These are phyloP conservation scores for Myzus persicae DNA, from an alignment of 1,140 invertebrate species.

Conservation along the genomic window DNA sequence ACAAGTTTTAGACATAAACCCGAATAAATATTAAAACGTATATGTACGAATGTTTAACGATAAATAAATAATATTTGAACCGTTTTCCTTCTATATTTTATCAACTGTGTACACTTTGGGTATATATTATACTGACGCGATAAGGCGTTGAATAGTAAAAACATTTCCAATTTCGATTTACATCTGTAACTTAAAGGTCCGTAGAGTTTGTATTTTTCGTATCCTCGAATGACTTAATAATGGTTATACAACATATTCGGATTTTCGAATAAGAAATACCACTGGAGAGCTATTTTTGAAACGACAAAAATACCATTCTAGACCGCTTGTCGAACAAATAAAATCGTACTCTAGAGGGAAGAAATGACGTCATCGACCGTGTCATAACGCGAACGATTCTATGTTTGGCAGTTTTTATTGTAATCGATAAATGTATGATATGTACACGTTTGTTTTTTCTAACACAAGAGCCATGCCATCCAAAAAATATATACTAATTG, in stretches of 20 bases:
- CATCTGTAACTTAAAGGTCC: not conserved
- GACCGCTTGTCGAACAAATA: not conserved
- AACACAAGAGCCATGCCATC: too few species aligned
- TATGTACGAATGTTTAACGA: not conserved
- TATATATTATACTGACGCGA: not conserved
- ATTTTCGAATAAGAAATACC: not conserved
- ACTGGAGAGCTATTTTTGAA: not conserved
- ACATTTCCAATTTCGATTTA: not conserved
- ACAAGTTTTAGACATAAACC: not conserved
- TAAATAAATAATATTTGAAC: not conserved
- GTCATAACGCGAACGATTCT: not conserved
- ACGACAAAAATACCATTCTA: not conserved
- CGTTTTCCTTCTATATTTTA: not conserved
- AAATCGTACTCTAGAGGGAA: not conserved
- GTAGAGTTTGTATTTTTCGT: not conserved
- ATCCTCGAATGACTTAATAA: not conserved
- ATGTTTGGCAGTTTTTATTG: not conserved
- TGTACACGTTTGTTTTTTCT: not conserved
- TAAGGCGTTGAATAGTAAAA: slow-evolving; percentile 11
- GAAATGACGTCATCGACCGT: not conserved
- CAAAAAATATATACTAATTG: too few species aligned
- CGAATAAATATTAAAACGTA: not conserved
- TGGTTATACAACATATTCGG: not conserved
- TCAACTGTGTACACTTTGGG: not conserved
- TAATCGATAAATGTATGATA: not conserved